Base-by-base conservation (phyloP, 2,113 vertebrate genomes). In the Zosterops lateralis region DNA sequence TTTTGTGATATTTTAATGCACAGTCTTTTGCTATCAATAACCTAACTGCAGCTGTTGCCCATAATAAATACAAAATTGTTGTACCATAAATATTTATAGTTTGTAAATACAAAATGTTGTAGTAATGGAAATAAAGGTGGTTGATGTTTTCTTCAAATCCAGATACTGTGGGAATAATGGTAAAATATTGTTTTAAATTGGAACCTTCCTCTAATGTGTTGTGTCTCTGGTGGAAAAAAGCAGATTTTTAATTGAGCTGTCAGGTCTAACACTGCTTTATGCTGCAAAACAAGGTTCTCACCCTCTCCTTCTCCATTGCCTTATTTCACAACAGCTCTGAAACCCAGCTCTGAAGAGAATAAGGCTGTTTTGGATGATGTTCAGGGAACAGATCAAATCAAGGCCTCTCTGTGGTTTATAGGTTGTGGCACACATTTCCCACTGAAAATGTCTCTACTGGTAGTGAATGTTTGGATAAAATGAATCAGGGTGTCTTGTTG, bases 361-460 rank as follows among this genome's bases (percentile, higher is more conserved):
- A 67, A 77, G 40, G 36, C 48, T 90, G 67, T 34, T 83, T 56
- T 82, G 89, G 84, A 62, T 89, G 67, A 28, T 74, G 34, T 80
- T 91, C 66, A 89, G 74, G 70, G 87, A 87, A 47, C 28, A 89
- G 73, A 82, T 89, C n/a, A n/a, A n/a, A 42, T 91, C 73, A 70
- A 79, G 89, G 84, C 87, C 89, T 92, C 68, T 51, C 58, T 62
- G 10, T 72, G 48, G 58, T 90, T 60, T 84, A 50, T 79, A 66
- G 94, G 93, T 89, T 92, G 90, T 79, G 82, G 64, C 82, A 93
- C 75, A 82, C 58, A 76, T 92, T 92, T 82, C 51, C 66, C 47
- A 14, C 60, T n/a, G 44, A 73, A 93, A 87, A 85, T 62, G 44
- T 76, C 70, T 93, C 62, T 6, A 4, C 42, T 93, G 38, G 14